Evolutionary conservation across 2,888 invertebrate species (phyloP).

Genomic region (Muscina levida): DNA sequence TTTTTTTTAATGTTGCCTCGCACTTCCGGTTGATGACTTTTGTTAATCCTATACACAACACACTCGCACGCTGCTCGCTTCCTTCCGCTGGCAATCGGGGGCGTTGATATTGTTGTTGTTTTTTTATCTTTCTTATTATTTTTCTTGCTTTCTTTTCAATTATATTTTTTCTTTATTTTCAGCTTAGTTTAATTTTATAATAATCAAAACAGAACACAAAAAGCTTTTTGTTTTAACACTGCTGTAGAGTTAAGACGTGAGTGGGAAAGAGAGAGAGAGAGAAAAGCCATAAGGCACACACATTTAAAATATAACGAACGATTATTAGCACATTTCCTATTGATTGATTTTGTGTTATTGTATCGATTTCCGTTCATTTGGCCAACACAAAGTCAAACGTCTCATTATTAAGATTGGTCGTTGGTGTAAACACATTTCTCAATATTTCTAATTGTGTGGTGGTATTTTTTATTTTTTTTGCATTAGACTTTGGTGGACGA

Average conservation of each 20-base stretch:
- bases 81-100: constrained; percentile 34
- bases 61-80: too few relatives aligned
- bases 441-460: constrained; percentile 1
- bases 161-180: constrained; percentile 27
- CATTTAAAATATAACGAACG: too few relatives aligned
- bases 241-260: too few relatives aligned
- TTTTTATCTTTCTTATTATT: constrained; percentile 10
- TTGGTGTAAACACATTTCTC: neutral
- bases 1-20: neutral
- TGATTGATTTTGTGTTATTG: neutral
- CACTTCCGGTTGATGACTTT: constrained; percentile 5
- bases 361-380: too few relatives aligned
- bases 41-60: constrained; percentile 38
- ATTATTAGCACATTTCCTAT: too few relatives aligned
- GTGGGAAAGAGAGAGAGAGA: too few relatives aligned
- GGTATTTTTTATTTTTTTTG: neutral
- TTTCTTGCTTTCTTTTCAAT: constrained; percentile 29
- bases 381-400: neutral
- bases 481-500: neutral
- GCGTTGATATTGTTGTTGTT: constrained; percentile 32
- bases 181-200: neutral
- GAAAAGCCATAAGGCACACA: too few relatives aligned
- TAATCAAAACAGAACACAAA: too few relatives aligned
- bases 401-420: too few relatives aligned
- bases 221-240: too few relatives aligned